These are phyloP conservation scores for Danionella dracula DNA, from an alignment of 2,797 vertebrate species.

Conservation along the genomic window DNA sequence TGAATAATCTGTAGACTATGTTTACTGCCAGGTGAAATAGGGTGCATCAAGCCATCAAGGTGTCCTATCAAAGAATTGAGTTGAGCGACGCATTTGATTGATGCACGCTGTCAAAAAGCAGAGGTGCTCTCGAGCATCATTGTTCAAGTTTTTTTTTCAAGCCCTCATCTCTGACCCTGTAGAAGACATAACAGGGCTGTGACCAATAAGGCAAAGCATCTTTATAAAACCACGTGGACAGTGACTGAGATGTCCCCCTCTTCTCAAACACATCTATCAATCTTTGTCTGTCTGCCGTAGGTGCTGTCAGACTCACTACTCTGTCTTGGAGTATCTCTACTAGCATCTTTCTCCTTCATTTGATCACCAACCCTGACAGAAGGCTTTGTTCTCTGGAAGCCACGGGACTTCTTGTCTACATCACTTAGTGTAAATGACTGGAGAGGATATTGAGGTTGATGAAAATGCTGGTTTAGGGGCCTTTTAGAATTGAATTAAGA, in stretches of 20 bases:
- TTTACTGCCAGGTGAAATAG: conserved; percentile 32
- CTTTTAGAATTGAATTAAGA: conserved; percentile 28
- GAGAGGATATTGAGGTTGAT: conserved; percentile 68
- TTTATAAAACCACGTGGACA: conserved; percentile 32
- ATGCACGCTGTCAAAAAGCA: conserved; percentile 32
- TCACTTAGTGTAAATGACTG: conserved; percentile 8
- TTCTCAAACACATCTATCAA: conserved; percentile 51
- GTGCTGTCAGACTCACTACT: conserved; percentile 49
- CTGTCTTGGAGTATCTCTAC: conserved; percentile 31
- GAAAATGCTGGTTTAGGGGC: conserved; percentile 60
- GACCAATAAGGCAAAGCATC: conserved; percentile 34
- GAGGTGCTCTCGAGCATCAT: conserved; percentile 24
- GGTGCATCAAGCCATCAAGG: conserved; percentile 44
- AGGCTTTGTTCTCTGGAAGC: conserved; percentile 23
- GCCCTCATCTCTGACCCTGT: conserved; percentile 21
- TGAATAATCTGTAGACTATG: conserved; percentile 22
- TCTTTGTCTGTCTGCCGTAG: conserved; percentile 43
- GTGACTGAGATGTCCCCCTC: conserved; percentile 40
- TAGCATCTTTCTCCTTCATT: conserved; percentile 36
- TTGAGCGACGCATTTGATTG: conserved; percentile 40
- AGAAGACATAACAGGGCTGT: conserved; percentile 38
- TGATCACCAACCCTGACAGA: conserved; percentile 35
- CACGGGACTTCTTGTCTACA: conserved; percentile 28
- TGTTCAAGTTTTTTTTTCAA: conserved; percentile 39
- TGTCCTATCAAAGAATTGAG: conserved; percentile 40